Evolutionary conservation across 1,140 invertebrate species (phyloP).

Genomic region (Sycophaga agraensis): DNA sequence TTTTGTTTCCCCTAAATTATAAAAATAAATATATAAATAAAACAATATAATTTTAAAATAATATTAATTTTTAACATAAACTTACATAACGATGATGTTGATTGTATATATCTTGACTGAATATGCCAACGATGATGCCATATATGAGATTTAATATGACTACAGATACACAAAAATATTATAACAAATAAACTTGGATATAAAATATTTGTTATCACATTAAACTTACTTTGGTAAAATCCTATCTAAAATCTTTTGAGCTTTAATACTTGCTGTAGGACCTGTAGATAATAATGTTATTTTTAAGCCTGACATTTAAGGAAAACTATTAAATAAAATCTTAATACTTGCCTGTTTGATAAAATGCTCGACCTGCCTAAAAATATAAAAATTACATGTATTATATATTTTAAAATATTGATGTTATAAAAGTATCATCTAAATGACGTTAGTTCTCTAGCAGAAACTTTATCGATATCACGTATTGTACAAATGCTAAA

Average conservation of each 20-base stretch:
- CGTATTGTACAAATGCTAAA: no score
- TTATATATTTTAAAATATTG: no score
- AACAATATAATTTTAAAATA: neutral
- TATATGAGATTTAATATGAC: constrained; percentile 26
- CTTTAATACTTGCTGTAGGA: neutral
- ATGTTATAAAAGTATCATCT: no score
- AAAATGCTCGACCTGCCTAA: constrained; percentile 47
- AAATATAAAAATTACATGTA: constrained; percentile 35
- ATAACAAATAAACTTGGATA: neutral
- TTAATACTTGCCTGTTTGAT: constrained; percentile 43
- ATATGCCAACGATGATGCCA: constrained; percentile 42
- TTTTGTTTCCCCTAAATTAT: constrained; percentile 61
- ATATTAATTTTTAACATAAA: constrained; percentile 23
- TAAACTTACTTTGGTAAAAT: constrained; percentile 15
- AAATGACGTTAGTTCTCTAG: no score
- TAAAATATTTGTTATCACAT: neutral
- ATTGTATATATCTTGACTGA: constrained; percentile 44
- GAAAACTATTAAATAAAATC: constrained; percentile 32
- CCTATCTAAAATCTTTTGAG: constrained; percentile 7
- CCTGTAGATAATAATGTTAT: constrained; percentile 2
- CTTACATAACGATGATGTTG: constrained; percentile 52
- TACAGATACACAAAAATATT: constrained; percentile 27
- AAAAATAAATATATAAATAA: neutral
- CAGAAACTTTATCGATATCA: no score
- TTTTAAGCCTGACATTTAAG: constrained; percentile 2